Percentiles rank a stretch among this genome's conserved stretches.
Evolutionary conservation across 53 echinoderm and acorn worm species (phyloP).

Genomic region (Apostichopus leukothele): DNA sequence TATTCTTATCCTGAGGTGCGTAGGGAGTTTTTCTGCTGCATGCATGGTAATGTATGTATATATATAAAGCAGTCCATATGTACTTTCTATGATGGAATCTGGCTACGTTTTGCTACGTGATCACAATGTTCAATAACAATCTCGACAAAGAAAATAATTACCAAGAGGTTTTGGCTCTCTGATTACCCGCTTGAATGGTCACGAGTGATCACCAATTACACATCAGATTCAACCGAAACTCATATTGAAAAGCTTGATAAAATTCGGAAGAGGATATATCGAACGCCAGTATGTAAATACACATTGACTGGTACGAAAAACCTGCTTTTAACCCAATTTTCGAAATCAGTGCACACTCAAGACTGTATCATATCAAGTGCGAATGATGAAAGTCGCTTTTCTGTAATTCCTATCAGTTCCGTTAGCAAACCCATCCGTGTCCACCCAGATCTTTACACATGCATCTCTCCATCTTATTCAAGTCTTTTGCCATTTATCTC

Average conservation of each 20-base stretch:
- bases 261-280: constrained; percentile 19
- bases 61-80: too few species aligned
- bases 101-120: too few species aligned
- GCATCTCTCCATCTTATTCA: constrained; percentile 30
- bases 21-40: too few species aligned
- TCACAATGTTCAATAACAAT: too few species aligned
- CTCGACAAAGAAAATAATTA: too few species aligned
- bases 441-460: constrained; percentile 32
- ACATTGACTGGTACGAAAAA: constrained; percentile 27
- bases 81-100: not conserved
- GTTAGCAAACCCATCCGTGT: constrained; percentile 45
- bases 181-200: too few species aligned
- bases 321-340: constrained; percentile 43
- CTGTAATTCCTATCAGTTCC: constrained; percentile 28
- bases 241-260: constrained; percentile 11
- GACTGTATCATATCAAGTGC: constrained; percentile 43
- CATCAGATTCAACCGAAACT: constrained; percentile 15
- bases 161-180: too few species aligned
- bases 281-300: constrained; percentile 42
- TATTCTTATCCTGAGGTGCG: too few species aligned
- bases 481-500: constrained; percentile 48
- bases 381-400: constrained; percentile 20
- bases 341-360: constrained; percentile 34
- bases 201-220: constrained; percentile 19
- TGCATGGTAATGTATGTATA: too few species aligned